Base-by-base conservation (phyloP, 1,140 invertebrate genomes). In the Drosophila rhopaloa region DNA sequence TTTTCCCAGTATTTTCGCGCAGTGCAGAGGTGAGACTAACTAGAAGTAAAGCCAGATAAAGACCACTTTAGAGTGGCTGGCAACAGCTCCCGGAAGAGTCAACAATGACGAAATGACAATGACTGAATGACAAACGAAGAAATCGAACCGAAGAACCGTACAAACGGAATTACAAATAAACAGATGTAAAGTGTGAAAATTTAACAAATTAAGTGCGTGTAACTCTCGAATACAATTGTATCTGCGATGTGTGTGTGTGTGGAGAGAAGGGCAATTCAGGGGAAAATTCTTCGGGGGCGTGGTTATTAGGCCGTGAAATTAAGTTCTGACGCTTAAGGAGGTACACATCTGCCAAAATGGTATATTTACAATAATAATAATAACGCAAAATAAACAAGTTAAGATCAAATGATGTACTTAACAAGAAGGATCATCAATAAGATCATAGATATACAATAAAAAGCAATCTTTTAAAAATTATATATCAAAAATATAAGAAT, bases 131-230 rank as follows among this genome's bases (percentile, higher is more conserved):
- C 60, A 63, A 63, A 63, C 60, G 14, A 24, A 61, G 55, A 63
- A 63, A 43, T 55, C 55, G 59, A 62, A 59, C 7, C 37, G 19
- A 50, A 59, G 44, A 79, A 63, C 56, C 60, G 74, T 61, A 76
- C 44, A 47, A 67, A 48, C 41, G 50, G 38, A 76, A 65, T 41
- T 46, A 51, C 51, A 77, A 68, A 76, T 60, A 80, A 88, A 72
- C 65, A 73, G 73, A 65, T 84, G 76, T 74, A 63, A 79, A 68
- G 83, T 88, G 83, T 88, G 79, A 88, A 88, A 88, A 89, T 79
- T 88, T 83, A 85, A 85, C 81, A 85, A 82, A 82, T 82, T 68
- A 88, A 82, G 79, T 79, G 81, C 53, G 77, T 78, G 56, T 83
- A 71, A 57, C 51, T 75, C 72, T 65, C 70, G 44, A 58, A 43